phyloP scores from a whole-genome alignment of 2,888 invertebrate genomes.

The Noctuana brunneofusca region DNA sequence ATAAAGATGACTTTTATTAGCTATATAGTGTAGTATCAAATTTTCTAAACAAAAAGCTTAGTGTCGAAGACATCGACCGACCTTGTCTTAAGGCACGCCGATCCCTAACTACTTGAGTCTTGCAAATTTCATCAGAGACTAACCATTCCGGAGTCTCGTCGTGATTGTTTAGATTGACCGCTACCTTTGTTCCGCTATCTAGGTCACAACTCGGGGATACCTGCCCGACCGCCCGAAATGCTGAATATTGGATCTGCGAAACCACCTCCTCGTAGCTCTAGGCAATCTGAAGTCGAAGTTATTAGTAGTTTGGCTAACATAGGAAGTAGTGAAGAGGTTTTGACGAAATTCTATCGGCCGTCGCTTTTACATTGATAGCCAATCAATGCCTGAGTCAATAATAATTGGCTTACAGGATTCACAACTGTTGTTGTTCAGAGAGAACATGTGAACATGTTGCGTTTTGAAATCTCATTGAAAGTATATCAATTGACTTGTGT shows the following conservation, averaged over 20 bases:
- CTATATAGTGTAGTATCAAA: too few relatives aligned
- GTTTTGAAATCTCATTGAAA: too few relatives aligned
- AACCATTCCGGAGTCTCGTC: neutral
- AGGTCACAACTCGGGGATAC: constrained; percentile 6
- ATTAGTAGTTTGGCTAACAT: neutral
- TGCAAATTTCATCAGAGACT: neutral
- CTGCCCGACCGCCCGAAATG: constrained; percentile 9
- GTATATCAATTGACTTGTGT: too few relatives aligned
- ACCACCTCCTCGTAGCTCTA: neutral
- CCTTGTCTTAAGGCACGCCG: too few relatives aligned
- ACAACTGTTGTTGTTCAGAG: too few relatives aligned
- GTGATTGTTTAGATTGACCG: constrained; percentile 5
- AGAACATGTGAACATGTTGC: too few relatives aligned
- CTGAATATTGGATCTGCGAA: neutral
- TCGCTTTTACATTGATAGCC: neutral
- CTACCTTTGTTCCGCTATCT: constrained; percentile 9
- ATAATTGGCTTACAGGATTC: neutral
- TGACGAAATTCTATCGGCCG: neutral
- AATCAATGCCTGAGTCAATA: too few relatives aligned
- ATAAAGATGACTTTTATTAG: too few relatives aligned
- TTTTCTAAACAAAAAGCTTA: too few relatives aligned
- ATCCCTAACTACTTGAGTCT: too few relatives aligned
- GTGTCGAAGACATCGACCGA: too few relatives aligned
- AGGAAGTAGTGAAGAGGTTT: neutral
- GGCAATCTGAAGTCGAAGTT: neutral